A percentile compares a stretch with the other conserved stretches of the same genome.
phyloP scores from a whole-genome alignment of 2,797 vertebrate species.

The Gadopsis bispinosus region DNA sequence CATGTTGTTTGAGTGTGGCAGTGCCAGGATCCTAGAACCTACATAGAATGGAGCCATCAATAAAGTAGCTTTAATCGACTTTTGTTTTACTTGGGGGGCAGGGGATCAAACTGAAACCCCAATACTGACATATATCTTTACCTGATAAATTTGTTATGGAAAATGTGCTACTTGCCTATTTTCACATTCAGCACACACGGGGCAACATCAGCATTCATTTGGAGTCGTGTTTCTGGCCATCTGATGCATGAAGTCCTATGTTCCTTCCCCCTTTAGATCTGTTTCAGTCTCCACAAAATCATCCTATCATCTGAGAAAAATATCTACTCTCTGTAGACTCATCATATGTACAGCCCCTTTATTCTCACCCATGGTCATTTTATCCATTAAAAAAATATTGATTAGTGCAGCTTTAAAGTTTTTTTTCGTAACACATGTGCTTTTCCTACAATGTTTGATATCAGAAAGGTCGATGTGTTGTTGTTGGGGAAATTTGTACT shows the following conservation, averaged over 20 bases:
- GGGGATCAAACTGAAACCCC: background rate
- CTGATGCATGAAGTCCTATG: background rate
- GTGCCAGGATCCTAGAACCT: background rate
- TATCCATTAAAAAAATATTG: background rate
- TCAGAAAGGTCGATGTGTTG: background rate
- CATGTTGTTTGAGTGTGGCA: background rate
- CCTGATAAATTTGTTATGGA: background rate
- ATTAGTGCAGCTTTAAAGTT: background rate
- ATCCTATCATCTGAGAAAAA: background rate
- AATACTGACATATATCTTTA: background rate
- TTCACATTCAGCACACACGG: background rate
- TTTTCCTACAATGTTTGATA: slow-evolving; percentile 1
- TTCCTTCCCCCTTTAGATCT: background rate
- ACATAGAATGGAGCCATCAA: background rate
- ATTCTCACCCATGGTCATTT: background rate
- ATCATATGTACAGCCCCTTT: background rate
- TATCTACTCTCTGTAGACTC: background rate
- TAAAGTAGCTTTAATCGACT: slow-evolving; percentile 5
- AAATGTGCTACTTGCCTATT: background rate
- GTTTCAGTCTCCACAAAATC: slow-evolving; percentile 1
- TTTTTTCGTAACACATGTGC: background rate
- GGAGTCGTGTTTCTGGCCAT: background rate
- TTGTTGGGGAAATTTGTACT: background rate
- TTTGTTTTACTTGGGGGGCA: background rate
- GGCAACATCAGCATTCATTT: background rate